Percentiles rank a stretch among this genome's conserved stretches.
These are phyloP conservation scores for Papilio protenor DNA, from an alignment of 2,888 invertebrate genomes.

Conservation along the genomic window DNA sequence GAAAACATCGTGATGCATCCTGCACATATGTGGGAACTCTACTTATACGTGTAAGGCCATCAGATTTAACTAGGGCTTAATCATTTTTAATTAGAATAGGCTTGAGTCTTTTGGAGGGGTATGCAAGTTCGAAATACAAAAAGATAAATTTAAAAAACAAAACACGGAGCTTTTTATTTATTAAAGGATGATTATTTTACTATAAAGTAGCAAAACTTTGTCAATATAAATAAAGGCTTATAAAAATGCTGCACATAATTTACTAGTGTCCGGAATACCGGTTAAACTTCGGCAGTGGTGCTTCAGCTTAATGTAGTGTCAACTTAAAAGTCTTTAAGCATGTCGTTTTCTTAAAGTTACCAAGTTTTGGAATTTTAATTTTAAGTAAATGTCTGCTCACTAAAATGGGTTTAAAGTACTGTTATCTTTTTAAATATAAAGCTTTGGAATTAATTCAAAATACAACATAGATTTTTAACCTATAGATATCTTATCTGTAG, in stretches of 20 bases:
- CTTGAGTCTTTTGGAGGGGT: too few relatives aligned
- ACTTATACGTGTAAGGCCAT: too few relatives aligned
- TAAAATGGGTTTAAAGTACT: background rate
- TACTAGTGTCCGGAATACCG: slow-evolving; percentile 18
- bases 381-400: slow-evolving; percentile 18
- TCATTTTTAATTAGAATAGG: too few relatives aligned
- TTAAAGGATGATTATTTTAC: background rate
- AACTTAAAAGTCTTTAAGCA: slow-evolving; percentile 37
- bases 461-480: background rate
- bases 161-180: too few relatives aligned
- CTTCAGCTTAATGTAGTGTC: slow-evolving; percentile 33
- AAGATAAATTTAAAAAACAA: too few relatives aligned
- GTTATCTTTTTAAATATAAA: background rate
- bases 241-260: background rate
- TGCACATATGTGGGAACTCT: too few relatives aligned
- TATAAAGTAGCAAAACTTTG: background rate
- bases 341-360: slow-evolving; percentile 35
- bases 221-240: slow-evolving; percentile 1
- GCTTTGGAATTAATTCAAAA: background rate
- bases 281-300: slow-evolving; percentile 15
- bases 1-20: too few relatives aligned
- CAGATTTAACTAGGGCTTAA: too few relatives aligned
- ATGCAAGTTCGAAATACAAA: too few relatives aligned
- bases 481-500: too few relatives aligned
- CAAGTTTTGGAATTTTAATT: slow-evolving; percentile 31